phyloP scores from a whole-genome alignment of 2,797 vertebrate genomes.

The Epinephelus awoara region DNA sequence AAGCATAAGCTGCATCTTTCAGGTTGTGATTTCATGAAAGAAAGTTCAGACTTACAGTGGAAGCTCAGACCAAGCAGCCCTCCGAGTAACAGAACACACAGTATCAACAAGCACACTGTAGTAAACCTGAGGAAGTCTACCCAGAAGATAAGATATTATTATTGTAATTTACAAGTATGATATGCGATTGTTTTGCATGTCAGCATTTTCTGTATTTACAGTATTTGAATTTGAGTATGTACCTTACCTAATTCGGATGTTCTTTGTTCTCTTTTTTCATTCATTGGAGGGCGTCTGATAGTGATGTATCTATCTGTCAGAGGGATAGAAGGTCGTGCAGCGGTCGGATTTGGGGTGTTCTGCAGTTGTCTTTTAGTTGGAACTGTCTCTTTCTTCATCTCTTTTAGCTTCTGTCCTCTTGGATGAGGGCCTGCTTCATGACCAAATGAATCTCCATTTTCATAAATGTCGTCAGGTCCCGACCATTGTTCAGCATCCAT shows the following conservation, averaged over 20 bases:
- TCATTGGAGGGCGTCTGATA: neutral
- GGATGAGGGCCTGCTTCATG: neutral
- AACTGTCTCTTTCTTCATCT: neutral
- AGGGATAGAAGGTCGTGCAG: fast-evolving
- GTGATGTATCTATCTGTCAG: conserved; percentile 11
- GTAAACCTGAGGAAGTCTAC: conserved; percentile 22
- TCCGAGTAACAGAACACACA: conserved; percentile 13
- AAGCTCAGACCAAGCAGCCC: neutral
- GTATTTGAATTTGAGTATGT: neutral
- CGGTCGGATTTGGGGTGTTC: neutral
- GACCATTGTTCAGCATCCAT: conserved; percentile 20
- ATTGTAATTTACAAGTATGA: neutral
- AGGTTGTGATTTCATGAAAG: neutral
- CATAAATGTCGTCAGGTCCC: neutral
- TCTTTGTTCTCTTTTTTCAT: neutral
- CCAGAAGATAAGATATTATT: conserved; percentile 13
- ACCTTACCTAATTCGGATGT: conserved; percentile 17
- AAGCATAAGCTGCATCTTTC: neutral
- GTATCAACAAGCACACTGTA: conserved; percentile 5
- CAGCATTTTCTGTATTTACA: neutral
- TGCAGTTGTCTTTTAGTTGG: neutral
- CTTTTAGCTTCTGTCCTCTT: neutral
- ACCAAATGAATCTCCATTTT: conserved; percentile 12
- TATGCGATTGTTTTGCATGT: neutral
- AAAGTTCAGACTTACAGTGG: conserved; percentile 35